phyloP scores from a whole-genome alignment of 2,888 invertebrate species.

The Ganaspis brasiliensis region DNA sequence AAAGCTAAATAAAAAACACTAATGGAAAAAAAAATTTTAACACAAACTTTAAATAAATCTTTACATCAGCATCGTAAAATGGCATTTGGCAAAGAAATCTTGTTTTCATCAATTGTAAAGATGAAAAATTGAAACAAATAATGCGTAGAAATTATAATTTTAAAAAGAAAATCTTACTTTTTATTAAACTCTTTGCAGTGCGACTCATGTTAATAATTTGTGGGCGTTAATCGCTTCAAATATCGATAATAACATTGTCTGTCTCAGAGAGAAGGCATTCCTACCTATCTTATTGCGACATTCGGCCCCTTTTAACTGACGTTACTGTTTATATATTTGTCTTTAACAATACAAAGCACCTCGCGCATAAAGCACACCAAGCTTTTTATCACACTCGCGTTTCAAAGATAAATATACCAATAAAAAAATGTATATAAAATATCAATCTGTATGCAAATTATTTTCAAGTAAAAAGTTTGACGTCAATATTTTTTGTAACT shows the following conservation, averaged over 20 bases:
- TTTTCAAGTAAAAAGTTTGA: background rate
- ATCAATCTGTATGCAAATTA: slow-evolving; percentile 20
- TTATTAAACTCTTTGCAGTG: slow-evolving; percentile 53
- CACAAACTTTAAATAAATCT: too few relatives aligned
- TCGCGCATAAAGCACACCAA: background rate
- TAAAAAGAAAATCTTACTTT: slow-evolving; percentile 58
- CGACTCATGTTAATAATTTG: slow-evolving; percentile 56
- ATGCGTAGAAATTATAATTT: background rate
- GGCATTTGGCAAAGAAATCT: background rate
- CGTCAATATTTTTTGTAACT: background rate
- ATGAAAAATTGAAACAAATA: background rate
- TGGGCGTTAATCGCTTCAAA: slow-evolving; percentile 43
- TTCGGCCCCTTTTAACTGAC: slow-evolving; percentile 67
- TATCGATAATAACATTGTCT: slow-evolving; percentile 51
- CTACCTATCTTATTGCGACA: slow-evolving; percentile 58
- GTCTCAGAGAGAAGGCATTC: slow-evolving; percentile 65
- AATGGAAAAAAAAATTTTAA: too few relatives aligned
- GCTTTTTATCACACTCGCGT: background rate
- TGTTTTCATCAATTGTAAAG: background rate
- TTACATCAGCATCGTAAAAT: too few relatives aligned
- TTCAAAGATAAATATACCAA: background rate
- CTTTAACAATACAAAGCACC: background rate
- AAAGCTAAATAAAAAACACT: too few relatives aligned
- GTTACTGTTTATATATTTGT: slow-evolving; percentile 57
- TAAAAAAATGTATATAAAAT: background rate